Conservation (phyloP, 2,113 vertebrate genomes). For the Gallinago undulata region DNA sequence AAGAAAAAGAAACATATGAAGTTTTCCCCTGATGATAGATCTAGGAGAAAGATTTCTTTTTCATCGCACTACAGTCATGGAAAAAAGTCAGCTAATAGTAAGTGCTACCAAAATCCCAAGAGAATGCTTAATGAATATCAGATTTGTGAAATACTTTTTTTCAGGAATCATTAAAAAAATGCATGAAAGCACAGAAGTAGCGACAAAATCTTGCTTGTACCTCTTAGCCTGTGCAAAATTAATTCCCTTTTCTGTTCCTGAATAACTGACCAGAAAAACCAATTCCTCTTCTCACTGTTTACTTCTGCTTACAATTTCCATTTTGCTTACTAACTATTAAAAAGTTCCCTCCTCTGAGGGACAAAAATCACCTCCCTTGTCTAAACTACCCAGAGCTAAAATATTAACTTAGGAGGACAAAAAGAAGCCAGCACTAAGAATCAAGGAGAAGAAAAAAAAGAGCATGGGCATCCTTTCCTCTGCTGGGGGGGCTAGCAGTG, state of each 20-base stretch:
- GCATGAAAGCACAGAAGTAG: neutral
- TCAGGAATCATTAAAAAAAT: neutral
- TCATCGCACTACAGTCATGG: neutral
- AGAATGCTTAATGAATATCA: neutral
- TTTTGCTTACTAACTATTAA: neutral
- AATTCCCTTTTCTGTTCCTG: conserved; percentile 61
- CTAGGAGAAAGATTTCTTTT: neutral
- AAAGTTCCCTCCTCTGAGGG: neutral
- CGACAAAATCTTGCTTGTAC: neutral
- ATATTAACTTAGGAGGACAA: neutral
- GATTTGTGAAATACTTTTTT: neutral
- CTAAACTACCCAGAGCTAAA: neutral
- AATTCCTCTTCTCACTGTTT: conserved; percentile 59
- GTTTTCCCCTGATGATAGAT: neutral
- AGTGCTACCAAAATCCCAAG: neutral
- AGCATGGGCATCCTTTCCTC: neutral
- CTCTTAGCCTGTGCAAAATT: conserved; percentile 22
- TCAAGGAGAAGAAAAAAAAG: neutral
- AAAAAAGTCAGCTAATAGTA: neutral
- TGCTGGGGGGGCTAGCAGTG: neutral
- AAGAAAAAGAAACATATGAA: neutral
- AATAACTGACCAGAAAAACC: neutral
- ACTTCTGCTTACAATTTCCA: conserved; percentile 57
- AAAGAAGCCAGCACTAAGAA: neutral
- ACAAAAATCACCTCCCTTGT: neutral